Base-by-base conservation (phyloP, 2,113 vertebrate species). In the Penelope pileata region DNA sequence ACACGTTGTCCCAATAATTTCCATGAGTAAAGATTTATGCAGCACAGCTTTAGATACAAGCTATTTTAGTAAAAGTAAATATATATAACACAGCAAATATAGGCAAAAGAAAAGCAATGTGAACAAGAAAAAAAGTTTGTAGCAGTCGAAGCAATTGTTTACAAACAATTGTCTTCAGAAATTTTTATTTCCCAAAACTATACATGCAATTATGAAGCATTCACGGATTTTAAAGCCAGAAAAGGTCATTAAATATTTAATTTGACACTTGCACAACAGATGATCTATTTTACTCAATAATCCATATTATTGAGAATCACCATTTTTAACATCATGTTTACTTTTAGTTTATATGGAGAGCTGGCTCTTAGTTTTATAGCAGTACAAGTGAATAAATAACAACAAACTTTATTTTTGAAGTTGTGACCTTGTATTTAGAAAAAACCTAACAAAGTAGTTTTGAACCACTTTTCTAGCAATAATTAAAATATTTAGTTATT, bases 251-350 rank as follows among this genome's bases (percentile, higher is more conserved):
- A 81, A 62, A 12, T 74, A 75, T 30, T 14, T 54, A 27, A 10
- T 54, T 43, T 45, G 50, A 91, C 21, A 51, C 8, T 12, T 29
- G 51, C 13, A 51, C 29, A 79, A 82, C 30, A 56, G 18, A 53
- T 3, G 2, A 24, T 2, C 4, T 42, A 29, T 42, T 83, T 62
- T 56, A 87, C 32, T 50, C 43, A 7, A 43, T 56, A 59, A 63
- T 23, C 15, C 8, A 6, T 32, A 40, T 19, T 68, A 59, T 29
- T 1, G 0, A 77, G 38, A 51, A 5, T 3, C 5, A 34, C 4
- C n/a, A 19, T 43, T 83, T 59, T 59, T 18, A n/a, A n/a, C 11
- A 69, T 38, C 8, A n/a, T 12, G 7, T 12, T 72, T 64, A 34
- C 62, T 42, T 32, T n/a, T 86, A 66, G 12, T 42, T 88, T 73